Evolutionary conservation across 2,888 invertebrate species (phyloP), one percentile per base, ranked within the genome.

Genomic region (Heliconius charithonia): DNA sequence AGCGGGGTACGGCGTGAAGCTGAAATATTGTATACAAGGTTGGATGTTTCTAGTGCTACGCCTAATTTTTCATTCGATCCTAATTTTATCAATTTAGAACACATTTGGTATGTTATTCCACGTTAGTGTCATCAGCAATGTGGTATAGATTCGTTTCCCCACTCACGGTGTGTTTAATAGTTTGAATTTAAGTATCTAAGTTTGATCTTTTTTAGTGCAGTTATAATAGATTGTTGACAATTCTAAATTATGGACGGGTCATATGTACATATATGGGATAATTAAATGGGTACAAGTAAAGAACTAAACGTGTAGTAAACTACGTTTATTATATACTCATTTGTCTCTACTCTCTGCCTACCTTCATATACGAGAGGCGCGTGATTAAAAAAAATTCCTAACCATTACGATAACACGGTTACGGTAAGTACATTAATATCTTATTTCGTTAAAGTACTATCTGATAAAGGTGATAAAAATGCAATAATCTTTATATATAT

Each of bases 391-490:
- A 67, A 67, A 37, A n/a, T 32, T 32, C 6, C 0, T 32, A 32
- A 32, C 22, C n/a, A n/a, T n/a, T n/a, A n/a, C n/a, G n/a, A 22
- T 22, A 71, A 27, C 29, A 51, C 27, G 16, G 27, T 27, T 22
- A 19, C 25, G 22, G 29, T 56, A 56, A 32, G 37, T 51, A 51
- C 27, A 56, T 71, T 29, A 29, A 37, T 37, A 67, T 67, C 66
- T n/a, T 67, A 19, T 37, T 37, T 67, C n/a, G 37, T 67, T 67
- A 41, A 41, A 25, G 25, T 69, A 67, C 12, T 67, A 69, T 74
- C 63, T 41, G 74, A 74, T 74, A 74, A 74, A 41, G n/a, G 27
- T 41, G 41, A 62, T 74, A 63, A 63, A 63, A 27, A 63, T 63
- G 25, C 74, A 63, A 62, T 63, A 74, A 74, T 74, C 62, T 62